A percentile compares a stretch with the other conserved stretches of the same genome.
Evolutionary conservation across 2,797 vertebrate species (phyloP).

Genomic region (Myotis myotis): DNA sequence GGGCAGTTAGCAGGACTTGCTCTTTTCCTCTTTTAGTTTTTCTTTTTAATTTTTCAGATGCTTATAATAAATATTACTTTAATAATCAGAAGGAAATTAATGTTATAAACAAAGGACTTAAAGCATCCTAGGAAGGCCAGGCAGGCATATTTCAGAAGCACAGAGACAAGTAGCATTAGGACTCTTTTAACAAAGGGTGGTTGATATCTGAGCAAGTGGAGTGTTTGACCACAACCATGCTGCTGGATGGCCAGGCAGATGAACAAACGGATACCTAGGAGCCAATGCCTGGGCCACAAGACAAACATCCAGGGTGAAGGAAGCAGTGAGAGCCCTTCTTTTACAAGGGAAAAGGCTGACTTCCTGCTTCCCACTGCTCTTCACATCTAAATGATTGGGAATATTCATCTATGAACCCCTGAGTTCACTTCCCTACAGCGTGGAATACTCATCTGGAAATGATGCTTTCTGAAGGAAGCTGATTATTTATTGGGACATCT

Average conservation of each 20-base stretch:
- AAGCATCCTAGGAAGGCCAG: neutral
- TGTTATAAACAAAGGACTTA: neutral
- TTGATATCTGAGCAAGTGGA: no score
- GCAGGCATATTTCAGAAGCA: neutral
- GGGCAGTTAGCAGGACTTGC: neutral
- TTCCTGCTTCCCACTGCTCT: neutral
- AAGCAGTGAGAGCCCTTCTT: neutral
- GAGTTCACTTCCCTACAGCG: neutral
- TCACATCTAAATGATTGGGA: neutral
- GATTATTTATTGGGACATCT: neutral
- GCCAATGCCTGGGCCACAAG: neutral
- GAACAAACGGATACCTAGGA: neutral
- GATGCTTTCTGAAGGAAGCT: neutral
- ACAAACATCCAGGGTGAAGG: neutral
- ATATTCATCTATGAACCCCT: neutral
- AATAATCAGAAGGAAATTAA: neutral
- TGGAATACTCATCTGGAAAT: neutral
- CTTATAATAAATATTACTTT: conserved; percentile 13
- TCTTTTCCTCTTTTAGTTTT: neutral
- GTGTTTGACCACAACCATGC: neutral
- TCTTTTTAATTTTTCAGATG: neutral
- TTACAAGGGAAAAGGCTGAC: neutral
- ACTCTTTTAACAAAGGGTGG: neutral
- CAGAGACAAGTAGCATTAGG: neutral
- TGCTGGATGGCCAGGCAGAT: neutral